Evolutionary conservation across 2,888 invertebrate genomes (phyloP).

Genomic region (Campoletis raptor): DNA sequence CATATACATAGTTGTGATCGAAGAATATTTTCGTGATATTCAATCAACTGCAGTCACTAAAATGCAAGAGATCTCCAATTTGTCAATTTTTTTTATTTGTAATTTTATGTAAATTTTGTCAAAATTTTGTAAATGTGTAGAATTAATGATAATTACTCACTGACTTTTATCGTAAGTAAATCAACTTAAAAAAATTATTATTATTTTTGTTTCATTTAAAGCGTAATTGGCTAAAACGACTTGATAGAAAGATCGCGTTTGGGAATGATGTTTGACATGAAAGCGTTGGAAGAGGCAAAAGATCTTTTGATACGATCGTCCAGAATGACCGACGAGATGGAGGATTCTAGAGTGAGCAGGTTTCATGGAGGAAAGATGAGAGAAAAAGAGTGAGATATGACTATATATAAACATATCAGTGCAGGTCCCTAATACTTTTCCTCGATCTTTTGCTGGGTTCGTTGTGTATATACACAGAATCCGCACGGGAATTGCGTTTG

Average conservation of each 20-base stretch:
- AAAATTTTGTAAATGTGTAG: not conserved
- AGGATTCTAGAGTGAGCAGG: slow-evolving; percentile 60
- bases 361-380: slow-evolving; percentile 68
- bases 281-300: slow-evolving; percentile 39
- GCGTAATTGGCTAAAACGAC: not conserved
- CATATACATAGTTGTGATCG: not conserved
- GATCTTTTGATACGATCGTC: slow-evolving; percentile 53
- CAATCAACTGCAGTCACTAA: not conserved
- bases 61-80: not conserved
- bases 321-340: slow-evolving; percentile 62
- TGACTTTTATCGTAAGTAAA: not conserved
- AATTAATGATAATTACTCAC: not conserved
- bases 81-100: not conserved
- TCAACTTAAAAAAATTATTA: not conserved
- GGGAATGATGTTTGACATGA: slow-evolving; percentile 32
- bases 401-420: slow-evolving; percentile 64
- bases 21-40: not conserved
- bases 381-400: slow-evolving; percentile 52
- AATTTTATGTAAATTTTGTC: no score
- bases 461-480: slow-evolving; percentile 41
- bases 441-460: slow-evolving; percentile 58
- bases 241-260: slow-evolving; percentile 41
- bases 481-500: slow-evolving; percentile 68
- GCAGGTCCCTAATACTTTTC: slow-evolving; percentile 50
- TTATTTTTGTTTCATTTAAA: not conserved